These are phyloP conservation scores for Trichechus manatus DNA, from an alignment of 2,113 vertebrate genomes.

Conservation along the genomic window DNA sequence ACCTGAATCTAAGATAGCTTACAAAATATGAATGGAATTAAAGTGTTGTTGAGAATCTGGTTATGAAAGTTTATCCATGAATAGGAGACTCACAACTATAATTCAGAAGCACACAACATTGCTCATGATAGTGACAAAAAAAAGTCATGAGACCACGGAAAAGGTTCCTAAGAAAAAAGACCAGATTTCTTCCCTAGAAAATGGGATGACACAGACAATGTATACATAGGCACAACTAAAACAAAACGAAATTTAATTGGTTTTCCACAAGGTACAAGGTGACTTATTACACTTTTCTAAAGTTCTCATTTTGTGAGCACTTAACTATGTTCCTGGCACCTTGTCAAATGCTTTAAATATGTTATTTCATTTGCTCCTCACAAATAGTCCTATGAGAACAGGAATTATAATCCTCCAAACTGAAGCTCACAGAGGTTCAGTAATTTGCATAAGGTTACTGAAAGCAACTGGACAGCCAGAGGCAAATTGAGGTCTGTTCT, in stretches of 20 bases:
- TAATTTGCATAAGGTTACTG: not conserved
- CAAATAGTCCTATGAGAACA: constrained; percentile 31
- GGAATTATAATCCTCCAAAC: constrained; percentile 43
- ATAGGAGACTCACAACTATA: not conserved
- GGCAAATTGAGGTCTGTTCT: not conserved
- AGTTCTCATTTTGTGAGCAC: constrained; percentile 8
- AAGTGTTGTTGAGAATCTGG: constrained; percentile 47
- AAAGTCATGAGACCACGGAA: not conserved
- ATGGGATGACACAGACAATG: not conserved
- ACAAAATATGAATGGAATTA: constrained; percentile 60
- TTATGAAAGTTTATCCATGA: constrained; percentile 35
- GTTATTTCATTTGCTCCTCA: constrained; percentile 21
- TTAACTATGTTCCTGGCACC: not conserved
- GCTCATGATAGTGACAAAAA: not conserved
- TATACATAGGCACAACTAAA: not conserved
- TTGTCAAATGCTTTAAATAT: not conserved
- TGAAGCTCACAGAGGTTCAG: not conserved
- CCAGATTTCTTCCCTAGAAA: constrained; percentile 53
- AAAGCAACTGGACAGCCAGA: not conserved
- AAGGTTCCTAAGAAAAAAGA: constrained; percentile 19
- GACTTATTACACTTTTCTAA: not conserved
- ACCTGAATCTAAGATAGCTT: constrained; percentile 67
- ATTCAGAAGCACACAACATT: constrained; percentile 35
- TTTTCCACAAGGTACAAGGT: not conserved
- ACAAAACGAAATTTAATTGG: constrained; percentile 29